These are phyloP conservation scores for Charadrius vociferus DNA, from an alignment of 2,113 vertebrate species.

Conservation along the genomic window DNA sequence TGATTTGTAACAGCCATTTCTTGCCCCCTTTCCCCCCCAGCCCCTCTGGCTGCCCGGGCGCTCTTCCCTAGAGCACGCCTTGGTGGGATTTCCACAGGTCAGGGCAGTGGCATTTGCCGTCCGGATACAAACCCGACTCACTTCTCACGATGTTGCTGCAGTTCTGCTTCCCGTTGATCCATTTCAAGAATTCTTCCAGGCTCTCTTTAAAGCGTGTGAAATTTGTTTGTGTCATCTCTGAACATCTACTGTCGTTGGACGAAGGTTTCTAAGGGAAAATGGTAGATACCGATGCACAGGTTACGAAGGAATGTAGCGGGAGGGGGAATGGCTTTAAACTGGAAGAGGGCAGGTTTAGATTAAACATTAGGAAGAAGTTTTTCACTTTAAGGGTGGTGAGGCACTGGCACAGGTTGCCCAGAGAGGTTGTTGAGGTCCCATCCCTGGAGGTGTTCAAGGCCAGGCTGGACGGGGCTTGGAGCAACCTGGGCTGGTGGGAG, in stretches of 20 bases:
- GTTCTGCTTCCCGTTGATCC: background rate
- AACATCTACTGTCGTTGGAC: rapidly evolving
- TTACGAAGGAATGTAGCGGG: background rate
- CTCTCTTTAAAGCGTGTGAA: background rate
- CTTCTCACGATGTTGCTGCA: rapidly evolving
- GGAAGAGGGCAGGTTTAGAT: no score
- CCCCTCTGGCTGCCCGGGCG: background rate
- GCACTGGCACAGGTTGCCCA: no score
- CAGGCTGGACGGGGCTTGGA: no score
- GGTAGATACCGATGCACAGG: background rate
- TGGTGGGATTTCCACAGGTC: rapidly evolving
- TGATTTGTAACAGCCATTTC: background rate
- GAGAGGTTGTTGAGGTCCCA: no score
- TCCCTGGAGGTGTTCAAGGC: no score
- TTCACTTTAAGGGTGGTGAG: no score
- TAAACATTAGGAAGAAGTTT: no score
- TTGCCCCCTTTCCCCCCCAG: background rate
- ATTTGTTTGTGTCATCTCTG: rapidly evolving
- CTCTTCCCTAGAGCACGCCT: background rate
- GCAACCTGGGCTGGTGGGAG: no score
- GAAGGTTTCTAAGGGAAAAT: background rate
- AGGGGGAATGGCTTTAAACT: no score
- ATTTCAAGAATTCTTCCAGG: background rate
- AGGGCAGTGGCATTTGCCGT: background rate
- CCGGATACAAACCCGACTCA: rapidly evolving